A percentile compares a stretch with the other conserved stretches of the same genome.
These are phyloP conservation scores for Chamaetylas fuelleborni DNA, from an alignment of 2,113 vertebrate genomes.

Conservation along the genomic window DNA sequence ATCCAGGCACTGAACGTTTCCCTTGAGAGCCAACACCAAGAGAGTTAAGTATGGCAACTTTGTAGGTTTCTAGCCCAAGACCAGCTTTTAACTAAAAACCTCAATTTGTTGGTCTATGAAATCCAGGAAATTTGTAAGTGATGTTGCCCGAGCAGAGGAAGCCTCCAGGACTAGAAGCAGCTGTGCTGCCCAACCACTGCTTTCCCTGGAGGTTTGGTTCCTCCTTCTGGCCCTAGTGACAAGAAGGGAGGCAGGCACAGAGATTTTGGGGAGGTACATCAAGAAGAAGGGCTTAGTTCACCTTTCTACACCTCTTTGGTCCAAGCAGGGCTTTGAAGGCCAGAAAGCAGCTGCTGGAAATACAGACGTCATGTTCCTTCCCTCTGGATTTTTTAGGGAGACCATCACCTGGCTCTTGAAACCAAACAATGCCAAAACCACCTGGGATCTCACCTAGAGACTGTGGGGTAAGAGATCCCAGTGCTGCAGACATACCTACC, in stretches of 20 bases:
- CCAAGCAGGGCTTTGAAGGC: background rate
- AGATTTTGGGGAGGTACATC: background rate
- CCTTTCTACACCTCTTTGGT: background rate
- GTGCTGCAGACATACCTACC: background rate
- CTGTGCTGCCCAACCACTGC: background rate
- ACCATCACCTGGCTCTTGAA: background rate
- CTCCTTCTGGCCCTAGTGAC: background rate
- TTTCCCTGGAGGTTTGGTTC: background rate
- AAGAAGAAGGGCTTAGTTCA: background rate
- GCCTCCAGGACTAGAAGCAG: background rate
- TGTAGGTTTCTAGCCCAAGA: background rate
- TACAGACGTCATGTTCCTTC: accelerated
- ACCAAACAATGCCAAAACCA: background rate
- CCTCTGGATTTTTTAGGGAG: background rate
- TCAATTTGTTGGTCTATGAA: background rate
- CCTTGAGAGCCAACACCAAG: background rate
- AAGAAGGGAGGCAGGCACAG: background rate
- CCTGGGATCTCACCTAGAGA: background rate
- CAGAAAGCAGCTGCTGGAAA: background rate
- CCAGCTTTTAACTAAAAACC: background rate
- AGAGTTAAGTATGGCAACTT: background rate
- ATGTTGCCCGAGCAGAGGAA: background rate
- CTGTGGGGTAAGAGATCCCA: background rate
- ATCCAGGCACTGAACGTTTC: background rate
- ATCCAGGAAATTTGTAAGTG: accelerated